Base-by-base conservation (phyloP, 2,888 invertebrate species). In the Thera obeliscata region DNA sequence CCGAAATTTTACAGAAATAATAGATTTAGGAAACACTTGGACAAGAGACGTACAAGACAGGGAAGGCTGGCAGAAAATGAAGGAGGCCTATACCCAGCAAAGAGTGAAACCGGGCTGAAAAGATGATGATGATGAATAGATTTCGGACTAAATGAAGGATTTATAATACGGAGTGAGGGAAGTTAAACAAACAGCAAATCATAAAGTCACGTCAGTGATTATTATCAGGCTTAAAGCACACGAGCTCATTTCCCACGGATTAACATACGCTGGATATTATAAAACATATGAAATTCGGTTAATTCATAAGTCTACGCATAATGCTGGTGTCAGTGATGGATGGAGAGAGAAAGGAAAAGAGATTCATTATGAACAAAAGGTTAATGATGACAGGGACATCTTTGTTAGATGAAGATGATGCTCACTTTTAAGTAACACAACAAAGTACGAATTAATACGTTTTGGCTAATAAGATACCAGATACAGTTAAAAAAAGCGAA, bases 311-410 rank as follows among this genome's bases (percentile, higher is more conserved):
- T 71, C 65, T 52, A 59, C 64, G 56, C 67, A 62, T 61, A 61
- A 72, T 66, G 54, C 59, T 64, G 59, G 62, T 71, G 75, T 73
- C 79, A 79, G 64, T 78, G 75, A 81, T 78, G 66, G 69, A 82
- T 79, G 74, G 62, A 56, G 61, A 68, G 57, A 68, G 57, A 59
- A 72, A 65, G 33, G 52, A 64, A 71, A 67, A 56, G 65, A 76
- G 70, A 73, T 73, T 70, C 62, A 77, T 76, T 69, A 75, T 81
- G 75, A 81, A 75, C 80, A 85, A 80, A 38, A 81, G 81, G 73
- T 80, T 75, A 73, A 71, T 71, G 71, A 71, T 63, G 72, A 71
- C 66, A 68, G 66, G 43, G 61, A 75, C 81, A 81, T 80, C 70
- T 64, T 78, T 61, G 46, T 74, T 70, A 70, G 61, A 68, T 63